Evolutionary conservation across 2,888 invertebrate species (phyloP).

Genomic region (Vandiemenella viatica): DNA sequence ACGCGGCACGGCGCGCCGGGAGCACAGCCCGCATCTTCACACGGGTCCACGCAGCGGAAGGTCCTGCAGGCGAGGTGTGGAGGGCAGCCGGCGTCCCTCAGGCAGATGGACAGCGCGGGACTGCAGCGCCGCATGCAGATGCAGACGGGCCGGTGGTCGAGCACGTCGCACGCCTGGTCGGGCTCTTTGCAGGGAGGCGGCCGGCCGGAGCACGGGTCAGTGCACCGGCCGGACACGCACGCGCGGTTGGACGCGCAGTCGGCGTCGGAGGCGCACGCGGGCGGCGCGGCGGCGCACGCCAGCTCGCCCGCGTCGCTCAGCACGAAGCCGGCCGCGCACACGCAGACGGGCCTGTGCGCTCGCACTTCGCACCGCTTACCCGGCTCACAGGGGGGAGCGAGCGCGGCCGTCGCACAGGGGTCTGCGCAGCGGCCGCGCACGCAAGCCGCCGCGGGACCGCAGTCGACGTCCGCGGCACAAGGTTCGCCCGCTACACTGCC

Average conservation of each 20-base stretch:
- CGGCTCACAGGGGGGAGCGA: conserved; percentile 47
- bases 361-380: conserved; percentile 82
- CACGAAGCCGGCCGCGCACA: conserved; percentile 77
- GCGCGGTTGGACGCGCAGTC: conserved; percentile 74
- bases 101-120: conserved; percentile 72
- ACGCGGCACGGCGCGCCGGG: conserved; percentile 78
- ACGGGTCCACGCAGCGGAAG: conserved; percentile 82
- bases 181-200: conserved; percentile 56
- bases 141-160: conserved; percentile 75
- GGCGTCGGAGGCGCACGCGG: conserved; percentile 58
- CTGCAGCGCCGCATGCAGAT: conserved; percentile 77
- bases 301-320: conserved; percentile 77
- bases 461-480: conserved; percentile 54
- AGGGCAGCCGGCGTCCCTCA: conserved; percentile 79
- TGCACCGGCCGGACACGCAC: conserved; percentile 69
- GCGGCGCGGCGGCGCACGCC: conserved; percentile 66
- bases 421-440: conserved; percentile 58
- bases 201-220: conserved; percentile 59
- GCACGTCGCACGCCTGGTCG: conserved; percentile 74
- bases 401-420: conserved; percentile 49
- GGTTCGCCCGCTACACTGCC: conserved; percentile 50
- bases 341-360: conserved; percentile 70
- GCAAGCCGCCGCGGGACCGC: conserved; percentile 61
- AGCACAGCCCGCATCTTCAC: conserved; percentile 70
- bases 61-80: conserved; percentile 70